A percentile compares a stretch with the other conserved stretches of the same genome.
Evolutionary conservation across 2,888 invertebrate species (phyloP).

Genomic region (Odontocolon sp.): DNA sequence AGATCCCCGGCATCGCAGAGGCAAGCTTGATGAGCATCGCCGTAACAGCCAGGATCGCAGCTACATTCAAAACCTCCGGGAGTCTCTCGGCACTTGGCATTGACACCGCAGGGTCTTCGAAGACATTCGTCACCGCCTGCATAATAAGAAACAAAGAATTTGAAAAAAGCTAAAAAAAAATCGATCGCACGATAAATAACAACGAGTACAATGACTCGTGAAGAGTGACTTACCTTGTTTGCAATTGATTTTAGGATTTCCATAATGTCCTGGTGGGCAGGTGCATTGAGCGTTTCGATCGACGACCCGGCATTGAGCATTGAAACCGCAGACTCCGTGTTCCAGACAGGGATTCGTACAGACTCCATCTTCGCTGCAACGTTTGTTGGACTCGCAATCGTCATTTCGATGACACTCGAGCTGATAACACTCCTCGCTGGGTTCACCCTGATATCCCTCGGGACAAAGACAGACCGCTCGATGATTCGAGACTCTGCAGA

Average conservation of each 20-base stretch:
- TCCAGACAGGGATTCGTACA: constrained; percentile 93
- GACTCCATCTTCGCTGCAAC: constrained; percentile 86
- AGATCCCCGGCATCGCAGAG: constrained; percentile 88
- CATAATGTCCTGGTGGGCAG: constrained; percentile 88
- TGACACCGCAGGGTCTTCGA: constrained; percentile 92
- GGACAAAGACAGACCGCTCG: constrained; percentile 93
- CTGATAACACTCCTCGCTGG: constrained; percentile 87
- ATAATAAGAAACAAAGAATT: neutral
- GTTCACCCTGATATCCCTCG: constrained; percentile 92
- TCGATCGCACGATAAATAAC: neutral
- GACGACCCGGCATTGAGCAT: constrained; percentile 92
- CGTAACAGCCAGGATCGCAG: constrained; percentile 90
- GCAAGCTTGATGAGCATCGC: constrained; percentile 91
- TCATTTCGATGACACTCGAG: constrained; percentile 89
- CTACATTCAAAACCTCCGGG: constrained; percentile 91
- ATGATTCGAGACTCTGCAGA: constrained; percentile 91
- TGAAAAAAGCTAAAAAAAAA: neutral
- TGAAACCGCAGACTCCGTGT: constrained; percentile 89
- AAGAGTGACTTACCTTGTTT: constrained; percentile 81
- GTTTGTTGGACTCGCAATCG: constrained; percentile 90
- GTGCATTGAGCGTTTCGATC: constrained; percentile 89
- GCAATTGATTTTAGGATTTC: constrained; percentile 87
- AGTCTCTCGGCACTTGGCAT: constrained; percentile 90
- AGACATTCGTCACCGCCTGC: constrained; percentile 87
- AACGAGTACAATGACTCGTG: no score